Evolutionary conservation across 2,113 vertebrate genomes (phyloP).

Genomic region (Rhinolophus sinicus): DNA sequence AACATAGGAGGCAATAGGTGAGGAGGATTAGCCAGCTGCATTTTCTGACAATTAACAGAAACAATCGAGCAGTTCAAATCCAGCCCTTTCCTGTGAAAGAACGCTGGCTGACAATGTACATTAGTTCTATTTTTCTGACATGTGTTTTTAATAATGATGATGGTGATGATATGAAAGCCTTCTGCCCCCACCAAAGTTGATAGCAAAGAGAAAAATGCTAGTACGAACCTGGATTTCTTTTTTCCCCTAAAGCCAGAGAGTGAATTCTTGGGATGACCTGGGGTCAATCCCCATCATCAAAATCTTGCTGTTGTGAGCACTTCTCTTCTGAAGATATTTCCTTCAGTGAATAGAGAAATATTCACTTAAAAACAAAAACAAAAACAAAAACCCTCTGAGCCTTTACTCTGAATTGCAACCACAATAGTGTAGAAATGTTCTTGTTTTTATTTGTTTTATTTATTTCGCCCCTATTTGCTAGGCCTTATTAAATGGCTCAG

Average conservation of each 20-base stretch:
- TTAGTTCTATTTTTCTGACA: slow-evolving; percentile 79
- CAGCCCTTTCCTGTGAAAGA: slow-evolving; percentile 69
- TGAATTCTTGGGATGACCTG: slow-evolving; percentile 70
- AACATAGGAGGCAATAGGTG: not conserved
- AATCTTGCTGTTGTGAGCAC: slow-evolving; percentile 64
- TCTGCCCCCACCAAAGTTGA: slow-evolving; percentile 22
- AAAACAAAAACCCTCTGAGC: not conserved
- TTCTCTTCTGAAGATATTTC: slow-evolving; percentile 62
- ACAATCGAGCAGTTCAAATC: slow-evolving; percentile 56
- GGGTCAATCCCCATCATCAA: slow-evolving; percentile 72
- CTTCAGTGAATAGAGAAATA: slow-evolving; percentile 26
- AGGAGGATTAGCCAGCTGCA: not conserved
- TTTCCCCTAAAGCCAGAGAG: slow-evolving; percentile 74
- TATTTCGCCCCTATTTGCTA: not conserved
- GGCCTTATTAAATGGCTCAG: not conserved
- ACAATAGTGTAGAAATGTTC: not conserved
- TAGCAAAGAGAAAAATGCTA: slow-evolving; percentile 82
- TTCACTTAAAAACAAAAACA: not conserved
- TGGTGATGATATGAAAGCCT: slow-evolving; percentile 70
- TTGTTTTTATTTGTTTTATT: not conserved
- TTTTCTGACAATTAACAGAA: slow-evolving; percentile 78
- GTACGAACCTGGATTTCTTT: slow-evolving; percentile 69
- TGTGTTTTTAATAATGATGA: slow-evolving; percentile 82
- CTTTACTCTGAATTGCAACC: not conserved
- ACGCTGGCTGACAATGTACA: not conserved